Percentiles rank a stretch among this genome's conserved stretches.
Evolutionary conservation across 1,140 invertebrate species (phyloP).

Genomic region (Chironomus tepperi): DNA sequence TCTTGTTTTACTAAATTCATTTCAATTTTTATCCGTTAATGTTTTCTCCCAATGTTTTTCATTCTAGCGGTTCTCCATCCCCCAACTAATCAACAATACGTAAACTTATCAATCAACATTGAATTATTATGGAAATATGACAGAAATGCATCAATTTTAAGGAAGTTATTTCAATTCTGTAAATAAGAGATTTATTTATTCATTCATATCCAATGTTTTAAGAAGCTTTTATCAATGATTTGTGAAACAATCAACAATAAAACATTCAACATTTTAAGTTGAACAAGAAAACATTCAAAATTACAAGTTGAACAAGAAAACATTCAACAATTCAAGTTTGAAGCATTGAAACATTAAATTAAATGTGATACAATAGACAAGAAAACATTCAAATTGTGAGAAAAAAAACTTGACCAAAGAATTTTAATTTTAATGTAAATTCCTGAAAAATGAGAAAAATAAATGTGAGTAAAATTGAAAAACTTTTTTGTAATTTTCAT

Average conservation of each 20-base stretch:
- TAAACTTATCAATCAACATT: background rate
- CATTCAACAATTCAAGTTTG: background rate
- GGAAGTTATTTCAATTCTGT: background rate
- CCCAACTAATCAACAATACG: background rate
- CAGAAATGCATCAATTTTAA: no score
- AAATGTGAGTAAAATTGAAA: background rate
- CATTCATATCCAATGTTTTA: no score
- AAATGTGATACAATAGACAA: background rate
- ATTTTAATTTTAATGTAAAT: background rate
- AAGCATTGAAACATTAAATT: background rate
- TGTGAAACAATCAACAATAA: background rate
- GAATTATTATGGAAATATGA: background rate
- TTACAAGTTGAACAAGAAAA: background rate
- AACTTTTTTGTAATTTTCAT: background rate
- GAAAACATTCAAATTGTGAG: background rate
- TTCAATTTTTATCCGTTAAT: background rate
- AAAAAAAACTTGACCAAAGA: no score
- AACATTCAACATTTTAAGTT: conserved; percentile 1
- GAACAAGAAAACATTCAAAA: no score
- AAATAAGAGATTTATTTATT: background rate
- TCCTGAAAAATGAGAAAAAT: background rate
- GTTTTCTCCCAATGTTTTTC: background rate
- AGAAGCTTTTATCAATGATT: no score
- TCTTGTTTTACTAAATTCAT: background rate
- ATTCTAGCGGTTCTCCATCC: background rate